phyloP scores from a whole-genome alignment of 30 jellyfish, hydroid and myxozoan genomes.

The Hydractinia symbiolongicarpus region DNA sequence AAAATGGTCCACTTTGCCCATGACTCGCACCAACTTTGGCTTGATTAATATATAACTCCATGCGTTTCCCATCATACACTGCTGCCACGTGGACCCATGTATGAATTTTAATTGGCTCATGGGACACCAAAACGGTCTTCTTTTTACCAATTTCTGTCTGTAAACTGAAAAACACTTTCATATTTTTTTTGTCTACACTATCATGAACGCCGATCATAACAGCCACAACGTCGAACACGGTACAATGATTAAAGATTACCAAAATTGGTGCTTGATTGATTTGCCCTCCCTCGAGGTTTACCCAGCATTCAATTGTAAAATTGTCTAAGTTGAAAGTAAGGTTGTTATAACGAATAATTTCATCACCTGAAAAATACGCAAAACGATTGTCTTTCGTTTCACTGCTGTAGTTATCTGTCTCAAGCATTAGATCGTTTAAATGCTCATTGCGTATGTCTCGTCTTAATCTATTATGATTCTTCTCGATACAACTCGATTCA shows the following conservation, averaged over 20 bases:
- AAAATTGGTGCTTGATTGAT: constrained; percentile 44
- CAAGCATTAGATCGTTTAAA: not conserved
- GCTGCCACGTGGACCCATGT: constrained; percentile 85
- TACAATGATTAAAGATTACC: constrained; percentile 44
- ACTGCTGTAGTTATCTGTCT: not conserved
- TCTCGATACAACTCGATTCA: no score
- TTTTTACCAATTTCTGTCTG: constrained; percentile 32
- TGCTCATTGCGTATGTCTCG: not conserved
- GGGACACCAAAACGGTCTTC: constrained; percentile 23
- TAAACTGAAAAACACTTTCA: constrained; percentile 46
- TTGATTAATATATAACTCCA: constrained; percentile 52
- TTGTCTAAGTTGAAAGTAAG: constrained; percentile 6
- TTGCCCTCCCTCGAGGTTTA: constrained; percentile 90
- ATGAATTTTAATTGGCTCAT: constrained; percentile 25
- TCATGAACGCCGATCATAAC: constrained; percentile 39
- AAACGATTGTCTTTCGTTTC: constrained; percentile 7
- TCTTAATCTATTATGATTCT: not conserved
- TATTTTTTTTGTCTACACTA: constrained; percentile 20
- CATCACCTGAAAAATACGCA: constrained; percentile 71
- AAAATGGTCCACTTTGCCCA: constrained; percentile 36
- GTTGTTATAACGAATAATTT: constrained; percentile 42
- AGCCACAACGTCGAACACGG: constrained; percentile 30
- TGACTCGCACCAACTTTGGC: constrained; percentile 76
- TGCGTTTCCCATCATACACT: constrained; percentile 55
- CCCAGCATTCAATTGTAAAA: constrained; percentile 71